Evolutionary conservation across 2,113 vertebrate species (phyloP).

Genomic region (Lepus americanus): DNA sequence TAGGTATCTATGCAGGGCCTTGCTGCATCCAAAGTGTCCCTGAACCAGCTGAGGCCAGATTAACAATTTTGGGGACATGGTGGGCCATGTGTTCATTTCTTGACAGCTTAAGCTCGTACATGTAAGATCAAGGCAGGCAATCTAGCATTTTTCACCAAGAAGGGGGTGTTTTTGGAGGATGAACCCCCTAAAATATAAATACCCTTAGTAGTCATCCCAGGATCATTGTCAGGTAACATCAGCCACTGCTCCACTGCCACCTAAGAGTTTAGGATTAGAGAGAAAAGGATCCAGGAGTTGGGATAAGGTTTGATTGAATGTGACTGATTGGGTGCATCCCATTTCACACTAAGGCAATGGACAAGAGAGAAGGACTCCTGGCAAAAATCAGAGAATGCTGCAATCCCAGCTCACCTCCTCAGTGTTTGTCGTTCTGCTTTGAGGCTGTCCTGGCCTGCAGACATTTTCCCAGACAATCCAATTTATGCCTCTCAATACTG

Average conservation of each 20-base stretch:
- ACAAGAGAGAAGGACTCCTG: not conserved
- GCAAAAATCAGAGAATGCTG: not conserved
- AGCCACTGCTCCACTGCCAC: not conserved
- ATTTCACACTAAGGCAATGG: too few relatives aligned
- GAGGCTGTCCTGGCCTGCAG: not conserved
- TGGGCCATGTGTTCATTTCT: not conserved
- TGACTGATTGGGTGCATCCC: not conserved
- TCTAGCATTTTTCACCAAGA: not conserved
- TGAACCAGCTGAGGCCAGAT: not conserved
- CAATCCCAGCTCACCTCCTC: not conserved
- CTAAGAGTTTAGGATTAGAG: too few relatives aligned
- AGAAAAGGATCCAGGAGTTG: not conserved
- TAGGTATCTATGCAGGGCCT: not conserved
- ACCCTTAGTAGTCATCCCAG: not conserved
- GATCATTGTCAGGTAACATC: not conserved
- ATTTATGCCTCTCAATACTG: not conserved
- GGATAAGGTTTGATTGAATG: not conserved
- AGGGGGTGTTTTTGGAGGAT: not conserved
- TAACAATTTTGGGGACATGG: accelerated
- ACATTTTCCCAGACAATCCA: not conserved
- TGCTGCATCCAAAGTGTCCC: not conserved
- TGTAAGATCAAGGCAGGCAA: not conserved
- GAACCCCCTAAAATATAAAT: not conserved
- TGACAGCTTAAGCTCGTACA: not conserved
- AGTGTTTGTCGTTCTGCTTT: not conserved